Evolutionary conservation across 1,140 invertebrate species (phyloP).

Genomic region (Lordiphosa collinella): DNA sequence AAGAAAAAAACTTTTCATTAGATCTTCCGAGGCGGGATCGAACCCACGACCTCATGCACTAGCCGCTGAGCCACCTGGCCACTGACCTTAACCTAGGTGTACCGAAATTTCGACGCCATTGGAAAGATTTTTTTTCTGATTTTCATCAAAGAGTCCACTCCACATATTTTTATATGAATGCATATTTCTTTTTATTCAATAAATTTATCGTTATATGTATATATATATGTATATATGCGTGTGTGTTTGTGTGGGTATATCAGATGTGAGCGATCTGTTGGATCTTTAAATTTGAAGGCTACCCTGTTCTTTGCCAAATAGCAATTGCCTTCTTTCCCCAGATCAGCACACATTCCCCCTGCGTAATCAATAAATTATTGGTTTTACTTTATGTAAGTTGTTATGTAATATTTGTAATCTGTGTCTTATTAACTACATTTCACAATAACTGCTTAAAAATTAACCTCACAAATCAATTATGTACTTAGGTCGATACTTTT

Average conservation of each 20-base stretch:
- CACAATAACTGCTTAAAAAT: slow-evolving; percentile 51
- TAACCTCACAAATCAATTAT: slow-evolving; percentile 42
- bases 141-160: too few species aligned
- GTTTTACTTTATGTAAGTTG: slow-evolving; percentile 27
- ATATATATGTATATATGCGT: slow-evolving; percentile 53
- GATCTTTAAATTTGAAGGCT: slow-evolving; percentile 17
- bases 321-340: slow-evolving; percentile 8
- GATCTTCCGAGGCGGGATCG: too few species aligned
- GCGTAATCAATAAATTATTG: slow-evolving; percentile 18
- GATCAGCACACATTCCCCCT: slow-evolving; percentile 12
- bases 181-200: slow-evolving; percentile 61
- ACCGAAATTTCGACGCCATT: too few species aligned
- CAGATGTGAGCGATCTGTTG: slow-evolving; percentile 9
- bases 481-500: slow-evolving; percentile 9
- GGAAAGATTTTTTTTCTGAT: too few species aligned
- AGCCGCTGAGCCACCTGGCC: too few species aligned
- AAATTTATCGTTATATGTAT: slow-evolving; percentile 45
- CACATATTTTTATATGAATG: slow-evolving; percentile 37
- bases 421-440: slow-evolving; percentile 46
- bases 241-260: slow-evolving; percentile 19
- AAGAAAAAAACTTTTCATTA: too few species aligned
- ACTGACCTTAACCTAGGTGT: too few species aligned
- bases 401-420: slow-evolving; percentile 36
- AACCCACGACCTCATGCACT: too few species aligned
- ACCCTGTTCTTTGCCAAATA: slow-evolving; percentile 16